A percentile compares a stretch with the other conserved stretches of the same genome.
phyloP scores from a whole-genome alignment of 1,140 invertebrate genomes.

The Gryon sp. region DNA sequence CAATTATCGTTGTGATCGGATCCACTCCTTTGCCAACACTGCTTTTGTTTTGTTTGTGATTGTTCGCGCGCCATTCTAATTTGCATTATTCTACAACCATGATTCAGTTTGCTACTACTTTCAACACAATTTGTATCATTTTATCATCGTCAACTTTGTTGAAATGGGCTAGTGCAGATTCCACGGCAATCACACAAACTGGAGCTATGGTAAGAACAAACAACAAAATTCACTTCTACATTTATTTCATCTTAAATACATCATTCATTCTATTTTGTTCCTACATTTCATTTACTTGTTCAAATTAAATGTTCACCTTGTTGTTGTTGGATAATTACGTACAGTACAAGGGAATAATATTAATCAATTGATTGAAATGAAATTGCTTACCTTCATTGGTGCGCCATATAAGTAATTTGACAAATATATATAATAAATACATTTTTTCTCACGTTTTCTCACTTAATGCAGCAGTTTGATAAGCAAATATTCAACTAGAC shows the following conservation, averaged over 20 bases:
- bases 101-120: too few species aligned
- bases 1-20: too few species aligned
- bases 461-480: too few species aligned
- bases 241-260: too few species aligned
- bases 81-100: too few species aligned
- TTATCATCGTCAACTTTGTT: too few species aligned
- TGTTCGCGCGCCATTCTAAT: constrained; percentile 2
- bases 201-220: constrained; percentile 52
- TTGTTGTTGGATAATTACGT: constrained; percentile 12
- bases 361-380: constrained; percentile 12
- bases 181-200: constrained; percentile 53
- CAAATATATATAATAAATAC: background rate
- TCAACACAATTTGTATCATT: too few species aligned
- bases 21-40: constrained; percentile 8
- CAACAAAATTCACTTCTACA: background rate
- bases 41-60: constrained; percentile 7
- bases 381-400: constrained; percentile 37
- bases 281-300: too few species aligned
- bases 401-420: constrained; percentile 24
- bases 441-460: too few species aligned
- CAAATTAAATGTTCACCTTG: constrained; percentile 13
- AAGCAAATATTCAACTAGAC: too few species aligned
- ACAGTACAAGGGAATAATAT: constrained; percentile 3
- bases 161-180: too few species aligned
- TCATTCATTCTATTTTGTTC: background rate